Evolutionary conservation across 1,140 invertebrate genomes (phyloP), one percentile per base, ranked within the genome.

Genomic region (Drosophila bipectinata): DNA sequence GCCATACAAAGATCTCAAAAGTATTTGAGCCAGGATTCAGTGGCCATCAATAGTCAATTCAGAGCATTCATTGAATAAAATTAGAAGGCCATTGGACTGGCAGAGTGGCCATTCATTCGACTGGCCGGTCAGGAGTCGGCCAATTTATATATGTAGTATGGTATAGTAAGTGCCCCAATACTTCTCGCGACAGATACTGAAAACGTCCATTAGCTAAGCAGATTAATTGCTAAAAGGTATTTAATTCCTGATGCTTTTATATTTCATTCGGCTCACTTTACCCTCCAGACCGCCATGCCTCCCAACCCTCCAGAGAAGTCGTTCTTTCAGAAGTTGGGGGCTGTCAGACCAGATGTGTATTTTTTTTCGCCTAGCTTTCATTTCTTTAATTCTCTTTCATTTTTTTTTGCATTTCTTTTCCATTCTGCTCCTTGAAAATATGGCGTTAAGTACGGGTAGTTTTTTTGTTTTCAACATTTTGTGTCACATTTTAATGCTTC

Each of bases 181-280:
- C 56, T 39, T 10, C 18, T 8, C 41, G 55, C 39, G 4, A 7
- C 21, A 14, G n/a, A 57, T 41, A 82, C 81, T 79, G 83, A 79
- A 87, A 87, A 79, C 83, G 82, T 87, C 82, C 82, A 87, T 87
- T 87, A 87, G 82, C 82, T 87, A 87, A 87, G 82, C 83, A 87
- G 82, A 87, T 87, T 87, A 87, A 87, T 87, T 87, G 82, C 82
- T 87, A 87, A 87, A 87, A 87, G 82, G 82, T 87, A 87, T 87
- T 87, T 87, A 87, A 87, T 87, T 87, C 82, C 83, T 76, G 79
- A 82, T 76, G 84, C 82, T 87, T 87, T 88, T 87, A 88, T 88
- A 87, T 87, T 82, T 76, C 59, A 51, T 41, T 30, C 48, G 53
- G 47, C 59, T 71, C 66, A 48, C 55, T 82, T 76, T 48, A 66